Conservation (phyloP, 2,888 invertebrate genomes). For the Platynereis dumerilii region DNA sequence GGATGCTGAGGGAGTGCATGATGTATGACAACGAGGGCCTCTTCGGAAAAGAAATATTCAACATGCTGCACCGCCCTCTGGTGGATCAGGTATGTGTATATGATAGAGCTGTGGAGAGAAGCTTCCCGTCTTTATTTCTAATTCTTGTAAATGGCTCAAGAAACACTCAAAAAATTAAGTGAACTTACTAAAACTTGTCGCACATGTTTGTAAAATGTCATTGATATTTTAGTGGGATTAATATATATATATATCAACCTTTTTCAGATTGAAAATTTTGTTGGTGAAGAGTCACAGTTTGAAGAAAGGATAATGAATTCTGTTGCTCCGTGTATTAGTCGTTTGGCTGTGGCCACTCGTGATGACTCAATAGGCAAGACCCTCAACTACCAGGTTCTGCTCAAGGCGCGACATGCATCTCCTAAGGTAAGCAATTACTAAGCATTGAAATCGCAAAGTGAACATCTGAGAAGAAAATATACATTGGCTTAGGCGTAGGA, state of each 20-base stretch:
- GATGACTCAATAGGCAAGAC: constrained; percentile 90
- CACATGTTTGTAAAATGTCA: neutral
- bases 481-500: neutral
- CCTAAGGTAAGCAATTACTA: constrained; percentile 70
- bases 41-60: constrained; percentile 83
- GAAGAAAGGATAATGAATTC: constrained; percentile 70
- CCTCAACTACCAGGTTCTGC: constrained; percentile 85
- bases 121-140: no score
- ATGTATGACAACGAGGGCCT: constrained; percentile 84
- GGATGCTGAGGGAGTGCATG: constrained; percentile 80
- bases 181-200: no score
- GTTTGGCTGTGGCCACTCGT: constrained; percentile 77
- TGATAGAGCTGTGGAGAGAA: no score
- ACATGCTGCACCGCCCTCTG: constrained; percentile 82
- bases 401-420: constrained; percentile 82
- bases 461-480: no score
- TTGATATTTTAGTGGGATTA: neutral
- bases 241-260: no score
- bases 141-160: no score
- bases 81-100: constrained; percentile 81
- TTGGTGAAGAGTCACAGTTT: constrained; percentile 68
- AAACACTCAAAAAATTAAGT: no score
- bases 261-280: constrained; percentile 58
- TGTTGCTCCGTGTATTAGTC: constrained; percentile 80
- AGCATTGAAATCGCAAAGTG: no score